These are phyloP conservation scores for Crotalus adamanteus DNA, from an alignment of 2,797 vertebrate genomes.

Conservation along the genomic window DNA sequence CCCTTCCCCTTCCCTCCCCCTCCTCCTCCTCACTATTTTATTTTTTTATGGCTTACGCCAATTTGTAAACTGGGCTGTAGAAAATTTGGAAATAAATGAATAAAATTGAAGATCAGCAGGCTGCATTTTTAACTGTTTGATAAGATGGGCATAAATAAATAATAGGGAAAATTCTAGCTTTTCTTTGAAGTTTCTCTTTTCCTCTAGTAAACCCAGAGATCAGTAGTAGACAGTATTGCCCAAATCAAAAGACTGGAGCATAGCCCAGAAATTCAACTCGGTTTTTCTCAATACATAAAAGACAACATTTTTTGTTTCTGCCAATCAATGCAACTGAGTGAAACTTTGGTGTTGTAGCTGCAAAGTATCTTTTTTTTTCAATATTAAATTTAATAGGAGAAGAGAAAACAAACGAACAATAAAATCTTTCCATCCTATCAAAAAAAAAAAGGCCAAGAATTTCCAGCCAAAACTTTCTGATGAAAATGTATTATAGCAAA, in stretches of 20 bases:
- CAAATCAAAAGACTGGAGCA: neutral
- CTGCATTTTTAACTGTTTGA: neutral
- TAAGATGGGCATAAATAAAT: neutral
- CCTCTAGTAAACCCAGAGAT: neutral
- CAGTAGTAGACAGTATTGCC: neutral
- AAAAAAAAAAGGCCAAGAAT: constrained; percentile 24
- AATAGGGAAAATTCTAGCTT: neutral
- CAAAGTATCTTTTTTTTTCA: neutral
- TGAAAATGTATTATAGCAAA: neutral
- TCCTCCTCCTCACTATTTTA: neutral
- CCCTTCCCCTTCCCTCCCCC: neutral
- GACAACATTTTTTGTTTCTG: neutral
- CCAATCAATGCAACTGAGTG: neutral
- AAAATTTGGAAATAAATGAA: neutral
- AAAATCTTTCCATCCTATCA: constrained; percentile 22
- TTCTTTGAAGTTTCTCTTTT: neutral
- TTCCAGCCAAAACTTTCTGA: constrained; percentile 13
- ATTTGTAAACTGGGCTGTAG: neutral
- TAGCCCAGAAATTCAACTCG: neutral
- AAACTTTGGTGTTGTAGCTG: neutral
- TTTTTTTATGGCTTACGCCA: neutral
- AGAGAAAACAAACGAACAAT: neutral
- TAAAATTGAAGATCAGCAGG: neutral
- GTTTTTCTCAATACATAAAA: constrained; percentile 7
- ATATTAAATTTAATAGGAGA: neutral